phyloP scores from a whole-genome alignment of 2,797 vertebrate genomes.

The Hippopotamyrus pictus region DNA sequence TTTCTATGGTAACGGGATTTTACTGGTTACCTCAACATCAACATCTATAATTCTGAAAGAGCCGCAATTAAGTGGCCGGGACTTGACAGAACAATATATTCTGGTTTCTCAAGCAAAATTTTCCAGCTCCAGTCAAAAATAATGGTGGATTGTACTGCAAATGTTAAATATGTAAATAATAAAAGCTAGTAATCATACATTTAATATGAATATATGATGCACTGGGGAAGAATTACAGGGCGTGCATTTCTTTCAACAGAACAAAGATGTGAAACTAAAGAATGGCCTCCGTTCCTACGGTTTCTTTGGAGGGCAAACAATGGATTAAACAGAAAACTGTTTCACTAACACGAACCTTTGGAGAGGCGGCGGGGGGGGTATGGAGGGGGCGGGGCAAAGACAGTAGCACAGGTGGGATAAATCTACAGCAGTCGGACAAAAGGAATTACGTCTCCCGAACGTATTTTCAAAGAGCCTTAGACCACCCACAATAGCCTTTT shows the following conservation, averaged over 20 bases:
- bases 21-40: constrained; percentile 5
- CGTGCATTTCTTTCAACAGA: background rate
- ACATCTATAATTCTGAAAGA: background rate
- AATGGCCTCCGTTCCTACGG: background rate
- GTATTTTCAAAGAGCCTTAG: constrained; percentile 46
- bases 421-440: constrained; percentile 31
- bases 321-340: background rate
- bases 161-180: background rate
- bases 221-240: background rate
- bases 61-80: background rate
- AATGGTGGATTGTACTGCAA: background rate
- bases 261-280: background rate
- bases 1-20: background rate
- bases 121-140: background rate
- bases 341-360: background rate
- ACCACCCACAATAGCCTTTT: constrained; percentile 56
- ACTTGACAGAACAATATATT: background rate
- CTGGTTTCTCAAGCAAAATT: background rate
- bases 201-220: background rate
- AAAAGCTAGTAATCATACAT: background rate
- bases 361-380: background rate
- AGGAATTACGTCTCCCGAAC: constrained; percentile 37
- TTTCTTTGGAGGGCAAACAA: background rate
- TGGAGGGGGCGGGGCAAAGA: background rate
- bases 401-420: background rate